Evolutionary conservation across 2,888 invertebrate genomes (phyloP).

Genomic region (Hydropsyche betteni): DNA sequence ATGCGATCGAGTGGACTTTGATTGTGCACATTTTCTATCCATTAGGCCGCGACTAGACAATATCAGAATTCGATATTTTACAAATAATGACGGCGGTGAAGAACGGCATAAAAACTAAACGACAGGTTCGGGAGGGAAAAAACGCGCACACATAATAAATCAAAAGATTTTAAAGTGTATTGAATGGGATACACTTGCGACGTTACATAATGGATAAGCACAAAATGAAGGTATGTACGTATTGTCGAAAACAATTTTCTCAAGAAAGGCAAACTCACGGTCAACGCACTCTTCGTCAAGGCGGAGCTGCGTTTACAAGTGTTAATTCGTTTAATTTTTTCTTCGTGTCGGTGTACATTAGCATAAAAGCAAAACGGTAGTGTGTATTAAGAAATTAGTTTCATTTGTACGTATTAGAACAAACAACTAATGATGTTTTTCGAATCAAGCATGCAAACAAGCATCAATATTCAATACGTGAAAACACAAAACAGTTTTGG

Average conservation of each 20-base stretch:
- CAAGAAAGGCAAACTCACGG: background rate
- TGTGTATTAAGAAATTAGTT: constrained; percentile 16
- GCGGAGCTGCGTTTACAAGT: constrained; percentile 8
- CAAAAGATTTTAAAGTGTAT: too few species aligned
- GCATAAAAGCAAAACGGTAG: constrained; percentile 21
- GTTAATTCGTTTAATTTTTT: constrained; percentile 25
- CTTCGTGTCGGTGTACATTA: constrained; percentile 10
- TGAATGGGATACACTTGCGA: too few species aligned
- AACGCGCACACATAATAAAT: too few species aligned
- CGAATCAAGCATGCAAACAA: background rate
- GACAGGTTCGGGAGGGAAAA: too few species aligned
- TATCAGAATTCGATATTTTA: too few species aligned
- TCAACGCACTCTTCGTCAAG: background rate
- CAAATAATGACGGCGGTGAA: too few species aligned
- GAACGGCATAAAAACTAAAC: too few species aligned
- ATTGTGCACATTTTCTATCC: background rate
- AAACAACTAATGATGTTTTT: constrained; percentile 20
- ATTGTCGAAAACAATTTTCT: constrained; percentile 2
- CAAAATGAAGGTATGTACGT: background rate
- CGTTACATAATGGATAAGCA: too few species aligned
- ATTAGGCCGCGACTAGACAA: too few species aligned
- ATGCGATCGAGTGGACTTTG: background rate
- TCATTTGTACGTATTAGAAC: constrained; percentile 21
- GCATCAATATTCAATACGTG: background rate
- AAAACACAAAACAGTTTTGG: background rate